Evolutionary conservation across 2,797 vertebrate species (phyloP).

Genomic region (Hapalemur alaotrensis): DNA sequence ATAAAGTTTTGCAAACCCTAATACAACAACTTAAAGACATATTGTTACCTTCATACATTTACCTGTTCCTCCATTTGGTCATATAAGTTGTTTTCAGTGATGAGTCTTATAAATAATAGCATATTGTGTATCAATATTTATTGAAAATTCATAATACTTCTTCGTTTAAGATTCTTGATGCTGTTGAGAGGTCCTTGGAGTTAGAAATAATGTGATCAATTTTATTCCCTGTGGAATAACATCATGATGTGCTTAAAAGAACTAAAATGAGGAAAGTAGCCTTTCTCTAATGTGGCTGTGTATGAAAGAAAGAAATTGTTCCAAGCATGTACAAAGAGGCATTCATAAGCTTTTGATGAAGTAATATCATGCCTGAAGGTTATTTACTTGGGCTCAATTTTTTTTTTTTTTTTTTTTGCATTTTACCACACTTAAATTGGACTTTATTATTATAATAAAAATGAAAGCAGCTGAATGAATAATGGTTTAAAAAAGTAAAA

Average conservation of each 20-base stretch:
- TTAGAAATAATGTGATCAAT: not conserved
- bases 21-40: not conserved
- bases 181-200: not conserved
- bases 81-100: not conserved
- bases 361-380: not conserved
- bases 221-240: not conserved
- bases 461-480: constrained; percentile 38
- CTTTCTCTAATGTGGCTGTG: not conserved
- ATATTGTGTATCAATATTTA: not conserved
- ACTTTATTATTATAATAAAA: constrained; percentile 59
- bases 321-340: not conserved
- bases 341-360: constrained; percentile 19
- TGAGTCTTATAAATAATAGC: not conserved
- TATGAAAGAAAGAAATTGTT: constrained; percentile 26
- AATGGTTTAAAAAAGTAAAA: not conserved
- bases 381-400: constrained; percentile 5
- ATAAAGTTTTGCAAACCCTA: not conserved
- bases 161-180: not conserved
- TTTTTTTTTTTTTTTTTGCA: not conserved
- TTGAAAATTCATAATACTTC: not conserved
- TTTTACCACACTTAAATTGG: constrained; percentile 33
- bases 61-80: not conserved
- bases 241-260: not conserved
- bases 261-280: not conserved
- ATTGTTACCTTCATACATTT: not conserved